These are phyloP conservation scores for Lordiphosa fenestrarum DNA, from an alignment of 2,888 invertebrate species.

Conservation along the genomic window DNA sequence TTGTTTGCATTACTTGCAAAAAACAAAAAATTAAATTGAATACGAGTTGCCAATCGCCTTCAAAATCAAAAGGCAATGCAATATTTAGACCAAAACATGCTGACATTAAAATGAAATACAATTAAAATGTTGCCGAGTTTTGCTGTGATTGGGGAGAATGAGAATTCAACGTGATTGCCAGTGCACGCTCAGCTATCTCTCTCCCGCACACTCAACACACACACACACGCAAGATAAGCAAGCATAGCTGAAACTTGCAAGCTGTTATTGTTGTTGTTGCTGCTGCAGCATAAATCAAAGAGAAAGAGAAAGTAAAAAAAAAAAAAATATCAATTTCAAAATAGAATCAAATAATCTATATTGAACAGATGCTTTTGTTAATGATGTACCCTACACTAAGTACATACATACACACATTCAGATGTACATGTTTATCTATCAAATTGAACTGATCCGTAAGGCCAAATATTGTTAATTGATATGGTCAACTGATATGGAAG, in stretches of 20 bases:
- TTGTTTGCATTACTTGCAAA: conserved; percentile 44
- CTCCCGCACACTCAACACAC: conserved; percentile 8
- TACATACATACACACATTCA: too few species aligned
- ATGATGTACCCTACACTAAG: too few species aligned
- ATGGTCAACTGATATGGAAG: too few species aligned
- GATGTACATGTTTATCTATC: too few species aligned
- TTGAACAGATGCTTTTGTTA: conserved; percentile 2
- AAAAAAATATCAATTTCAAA: conserved; percentile 33
- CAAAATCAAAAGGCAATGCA: conserved; percentile 50
- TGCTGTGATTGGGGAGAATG: conserved; percentile 41
- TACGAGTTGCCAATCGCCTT: conserved; percentile 41
- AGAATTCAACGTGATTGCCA: conserved; percentile 16
- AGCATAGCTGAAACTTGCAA: conserved; percentile 1
- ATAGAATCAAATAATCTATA: conserved; percentile 41
- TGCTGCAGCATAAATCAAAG: conserved; percentile 61
- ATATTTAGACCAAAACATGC: conserved; percentile 18
- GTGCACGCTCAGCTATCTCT: conserved; percentile 2
- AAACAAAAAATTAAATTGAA: conserved; percentile 21
- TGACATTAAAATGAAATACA: conserved; percentile 49
- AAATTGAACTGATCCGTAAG: too few species aligned
- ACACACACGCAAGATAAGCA: conserved; percentile 9
- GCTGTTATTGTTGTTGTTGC: conserved; percentile 19
- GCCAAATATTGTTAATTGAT: too few species aligned
- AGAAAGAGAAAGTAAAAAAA: conserved; percentile 59
- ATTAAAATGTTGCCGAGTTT: conserved; percentile 43